These are phyloP conservation scores for Sula dactylatra DNA, from an alignment of 2,113 vertebrate species.

Conservation along the genomic window DNA sequence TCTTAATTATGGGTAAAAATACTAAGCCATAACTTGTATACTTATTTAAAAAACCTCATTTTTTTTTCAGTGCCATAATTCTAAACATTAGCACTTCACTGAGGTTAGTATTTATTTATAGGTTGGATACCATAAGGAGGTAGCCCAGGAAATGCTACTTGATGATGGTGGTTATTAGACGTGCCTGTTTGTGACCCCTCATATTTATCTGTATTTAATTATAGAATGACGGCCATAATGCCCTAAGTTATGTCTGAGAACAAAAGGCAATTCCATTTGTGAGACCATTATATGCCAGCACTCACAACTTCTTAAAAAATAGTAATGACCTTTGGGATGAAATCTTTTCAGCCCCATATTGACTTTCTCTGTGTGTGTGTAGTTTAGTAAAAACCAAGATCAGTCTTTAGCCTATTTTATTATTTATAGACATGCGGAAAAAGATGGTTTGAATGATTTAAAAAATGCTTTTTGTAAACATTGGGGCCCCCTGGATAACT, in stretches of 20 bases:
- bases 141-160: conserved; percentile 23
- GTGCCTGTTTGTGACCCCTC: neutral
- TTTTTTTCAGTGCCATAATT: neutral
- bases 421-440: neutral
- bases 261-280: neutral
- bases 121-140: neutral
- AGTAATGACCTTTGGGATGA: neutral
- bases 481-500: fast-evolving
- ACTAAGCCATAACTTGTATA: conserved; percentile 3
- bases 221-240: neutral
- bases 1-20: conserved; percentile 62
- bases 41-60: neutral
- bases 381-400: neutral
- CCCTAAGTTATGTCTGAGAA: neutral
- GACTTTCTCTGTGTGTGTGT: neutral
- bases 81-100: neutral
- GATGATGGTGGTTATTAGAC: neutral
- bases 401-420: neutral
- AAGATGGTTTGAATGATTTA: neutral
- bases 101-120: conserved; percentile 39
- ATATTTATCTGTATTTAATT: neutral
- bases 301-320: neutral
- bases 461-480: neutral
- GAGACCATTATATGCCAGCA: neutral
- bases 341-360: neutral